Evolutionary conservation across 2,797 vertebrate species (phyloP), one percentile per base, ranked within the genome.

Genomic region (Anguilla anguilla): DNA sequence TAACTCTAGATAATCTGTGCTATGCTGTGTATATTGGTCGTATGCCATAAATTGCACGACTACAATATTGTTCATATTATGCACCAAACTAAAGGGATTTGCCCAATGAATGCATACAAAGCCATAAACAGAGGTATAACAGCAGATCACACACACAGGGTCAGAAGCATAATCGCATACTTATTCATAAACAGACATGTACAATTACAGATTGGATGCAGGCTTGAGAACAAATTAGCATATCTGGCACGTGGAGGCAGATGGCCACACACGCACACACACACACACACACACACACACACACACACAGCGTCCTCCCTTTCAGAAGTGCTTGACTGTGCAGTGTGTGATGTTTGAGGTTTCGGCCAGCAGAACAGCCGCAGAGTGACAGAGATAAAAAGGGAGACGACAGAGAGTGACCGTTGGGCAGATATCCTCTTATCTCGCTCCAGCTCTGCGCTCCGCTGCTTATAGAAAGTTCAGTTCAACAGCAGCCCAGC

Each of bases 341-440:
- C 85, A 79, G n/a, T 31, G 82, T 77, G 55, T 88, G 88, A 83
- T 28, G 25, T 86, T 89, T 91, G 87, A 92, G 91, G 91, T 92
- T 91, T 90, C 1, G 85, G 92, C 87, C 90, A 84, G 88, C 88
- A 86, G 67, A 87, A 46, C 46, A 6, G 19, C 39, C 85, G 28
- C 64, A 74, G 64, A 49, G 67, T 35, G 3, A 31, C 55, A 89
- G n/a, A 67, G 69, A 84, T 22, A 51, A 82, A 86, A 88, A 87
- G 51, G 85, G 87, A 88, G 25, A 93, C 39, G 91, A 93, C 91
- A 90, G 87, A 86, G 49, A 88, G 67, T 89, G 84, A 86, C 87
- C 89, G 92, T 91, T 90, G 90, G 88, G 74, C 89, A 85, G 86
- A 92, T 91, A 28, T 53, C 67, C 83, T 88, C 89, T 91, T 92